Base-by-base conservation (phyloP, 2,797 vertebrate species). In the Lates japonicus region DNA sequence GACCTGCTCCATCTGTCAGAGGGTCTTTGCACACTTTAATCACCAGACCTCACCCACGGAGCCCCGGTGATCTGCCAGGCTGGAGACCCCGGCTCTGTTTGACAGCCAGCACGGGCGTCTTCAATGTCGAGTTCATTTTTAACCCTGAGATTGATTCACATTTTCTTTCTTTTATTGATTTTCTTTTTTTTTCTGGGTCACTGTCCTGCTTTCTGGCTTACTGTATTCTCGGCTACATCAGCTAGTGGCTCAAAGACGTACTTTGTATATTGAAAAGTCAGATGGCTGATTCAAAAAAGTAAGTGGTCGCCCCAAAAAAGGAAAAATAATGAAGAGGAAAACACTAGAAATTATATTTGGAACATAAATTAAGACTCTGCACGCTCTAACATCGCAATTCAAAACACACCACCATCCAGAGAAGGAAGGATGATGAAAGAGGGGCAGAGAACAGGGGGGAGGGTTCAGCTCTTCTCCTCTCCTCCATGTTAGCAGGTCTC, bases 1-100 rank as follows among this genome's bases (percentile, higher is more conserved):
- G 88, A 89, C 83, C 90, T 82, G 81, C 78, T 88, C 91, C 91
- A 84, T 92, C 91, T 93, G 88, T 80, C 77, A 16, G 81, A 77
- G 81, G 81, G 60, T 87, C 78, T 87, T 80, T 78, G 65, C 35
- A n/a, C 42, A 41, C 66, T 83, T 74, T 88, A 91, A 87, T 90
- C 85, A 75, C 86, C 61, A 58, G 49, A 64, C 72, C 13, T 77
- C 60, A 75, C 64, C 73, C 81, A 29, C 0, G 60, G 74, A 71
- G 70, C 64, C 64, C 60, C 20, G 49, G 49, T 25, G 37, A 41
- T 25, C 77, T 44, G 66, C n/a, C 16, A 33, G 60, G 66, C 69
- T 69, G 48, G 62, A 85, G 70, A 78, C 73, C 64, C 39, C 61
- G 4, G 22, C 57, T 82, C 44, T 51, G 6, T n/a, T 52, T 17